These are phyloP conservation scores for Aphaenogaster floridana DNA, from an alignment of 1,140 invertebrate species.

Conservation along the genomic window DNA sequence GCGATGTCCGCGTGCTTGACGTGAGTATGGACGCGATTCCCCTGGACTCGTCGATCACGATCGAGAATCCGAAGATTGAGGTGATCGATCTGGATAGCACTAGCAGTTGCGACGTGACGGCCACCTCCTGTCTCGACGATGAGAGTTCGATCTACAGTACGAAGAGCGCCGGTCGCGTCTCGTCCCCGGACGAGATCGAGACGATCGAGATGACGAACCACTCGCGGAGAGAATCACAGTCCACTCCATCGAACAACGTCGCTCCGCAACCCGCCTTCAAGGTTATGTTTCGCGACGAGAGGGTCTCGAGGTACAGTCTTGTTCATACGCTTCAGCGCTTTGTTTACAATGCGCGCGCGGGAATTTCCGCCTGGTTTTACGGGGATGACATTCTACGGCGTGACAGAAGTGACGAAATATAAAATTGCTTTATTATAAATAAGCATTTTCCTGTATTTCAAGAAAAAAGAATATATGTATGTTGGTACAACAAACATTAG, in stretches of 20 bases:
- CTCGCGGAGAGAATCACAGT: background rate
- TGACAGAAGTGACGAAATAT: background rate
- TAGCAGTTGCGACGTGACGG: conserved; percentile 52
- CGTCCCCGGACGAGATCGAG: background rate
- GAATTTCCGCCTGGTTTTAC: background rate
- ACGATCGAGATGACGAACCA: background rate
- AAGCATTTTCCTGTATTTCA: background rate
- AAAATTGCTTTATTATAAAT: background rate
- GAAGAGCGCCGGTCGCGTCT: background rate
- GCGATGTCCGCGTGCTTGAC: conserved; percentile 38
- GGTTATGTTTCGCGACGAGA: conserved; percentile 81
- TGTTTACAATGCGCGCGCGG: conserved; percentile 11
- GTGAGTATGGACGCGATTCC: conserved; percentile 27
- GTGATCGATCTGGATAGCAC: conserved; percentile 60
- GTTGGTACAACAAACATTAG: background rate
- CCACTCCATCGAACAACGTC: too few species aligned
- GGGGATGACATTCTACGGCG: too few species aligned
- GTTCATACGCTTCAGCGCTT: background rate
- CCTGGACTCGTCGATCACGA: conserved; percentile 52
- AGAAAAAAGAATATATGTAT: background rate
- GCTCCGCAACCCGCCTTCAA: conserved; percentile 75
- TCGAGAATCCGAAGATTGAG: conserved; percentile 58
- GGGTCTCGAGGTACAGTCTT: conserved; percentile 74
- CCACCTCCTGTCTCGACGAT: conserved; percentile 19
- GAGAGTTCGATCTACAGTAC: background rate